Base-by-base conservation (phyloP, 2,888 invertebrate genomes). In the Nematopogon swammerdamellus region DNA sequence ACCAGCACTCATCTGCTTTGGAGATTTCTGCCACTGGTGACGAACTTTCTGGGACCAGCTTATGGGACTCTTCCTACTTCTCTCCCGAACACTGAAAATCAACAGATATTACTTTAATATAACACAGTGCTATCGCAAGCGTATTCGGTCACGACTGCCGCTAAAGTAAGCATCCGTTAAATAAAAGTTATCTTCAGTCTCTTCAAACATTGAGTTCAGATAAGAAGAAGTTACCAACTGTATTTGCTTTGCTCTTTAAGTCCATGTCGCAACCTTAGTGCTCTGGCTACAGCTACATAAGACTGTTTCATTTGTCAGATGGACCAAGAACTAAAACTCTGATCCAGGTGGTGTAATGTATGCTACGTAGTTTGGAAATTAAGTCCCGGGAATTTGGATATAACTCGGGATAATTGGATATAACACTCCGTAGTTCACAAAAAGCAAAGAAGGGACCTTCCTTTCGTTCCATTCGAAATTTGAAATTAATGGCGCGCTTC, bases 21-120 rank as follows among this genome's bases (percentile, higher is more conserved):
- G 80, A 6, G 80, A 73, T 55, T 82, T 84, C 53, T 83, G 82
- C 73, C 85, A 82, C 56, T 86, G 86, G 53, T 84, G 81, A 45
- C 85, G 68, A 43, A 83, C 82, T 64, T 85, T 85, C 59, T 83
- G 82, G 11, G 85, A 83, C 85, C 87, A 85, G 58, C 82, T 83
- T 44, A 80, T 66, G 0, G 82, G 80, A 57, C 81, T 77, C 52
- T 82, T 82, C 51, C 80, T 72, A 55, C 79, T 79, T 45, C 79
- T 67, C 56, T 83, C 83, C 2, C 80, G 71, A 19, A 83, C 76
- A 56, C 84, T 84, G 70, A 50, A 79, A 77, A 61, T 58, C 52
- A 63, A 56, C 56, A 63, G 56, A 56, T 64, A 25, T 25, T 25
- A 8, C 8, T 25, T 8, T n/a, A n/a, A n/a, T n/a, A n/a, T 36